Base-by-base conservation (phyloP, 2,113 vertebrate species). In the Fregata magnificens region DNA sequence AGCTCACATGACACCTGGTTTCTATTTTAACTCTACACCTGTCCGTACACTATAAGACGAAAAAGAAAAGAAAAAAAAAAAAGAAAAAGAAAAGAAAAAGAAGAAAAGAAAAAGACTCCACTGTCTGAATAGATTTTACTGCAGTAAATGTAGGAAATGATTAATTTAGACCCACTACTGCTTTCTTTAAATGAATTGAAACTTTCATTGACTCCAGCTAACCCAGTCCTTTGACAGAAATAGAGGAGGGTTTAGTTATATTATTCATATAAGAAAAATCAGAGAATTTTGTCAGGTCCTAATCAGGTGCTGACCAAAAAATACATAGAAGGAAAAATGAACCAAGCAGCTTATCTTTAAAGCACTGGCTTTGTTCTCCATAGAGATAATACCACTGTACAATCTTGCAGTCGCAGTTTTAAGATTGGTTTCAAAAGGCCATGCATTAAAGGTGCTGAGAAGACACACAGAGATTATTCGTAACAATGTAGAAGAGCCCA, bases 1-100 rank as follows among this genome's bases (percentile, higher is more conserved):
- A 82, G 44, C 66, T 62, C 9, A 0, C 28, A n/a, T 20, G 32
- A 72, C 58, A 84, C n/a, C 28, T 91, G 61, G 25, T 79, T 95
- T 95, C 78, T 79, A 50, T 95, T 94, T 94, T 89, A 93, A 61
- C 50, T 62, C 36, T 36, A 76, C 61, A 92, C 42, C 65, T 96
- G 62, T 81, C 59, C 1, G 2, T 69, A 78, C 25, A 36, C 16
- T 44, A 38, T 9, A 31, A 17, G 32, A 86, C 53, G 34, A 42
- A 56, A 61, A 56, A 11, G 1, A 42, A 45, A 63, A 31, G 2
- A 8, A 24, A 38, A 36, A 40, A 28, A 13, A 19, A 10, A 4
- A 13, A 15, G 4, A 13, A 50, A 26, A 56, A 31, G 11, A 13
- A 7, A 8, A 22, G 3, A 7, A 34, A 38, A 24, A 24, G 1